These are phyloP conservation scores for Canis aureus DNA, from an alignment of 2,113 vertebrate species.

Conservation along the genomic window DNA sequence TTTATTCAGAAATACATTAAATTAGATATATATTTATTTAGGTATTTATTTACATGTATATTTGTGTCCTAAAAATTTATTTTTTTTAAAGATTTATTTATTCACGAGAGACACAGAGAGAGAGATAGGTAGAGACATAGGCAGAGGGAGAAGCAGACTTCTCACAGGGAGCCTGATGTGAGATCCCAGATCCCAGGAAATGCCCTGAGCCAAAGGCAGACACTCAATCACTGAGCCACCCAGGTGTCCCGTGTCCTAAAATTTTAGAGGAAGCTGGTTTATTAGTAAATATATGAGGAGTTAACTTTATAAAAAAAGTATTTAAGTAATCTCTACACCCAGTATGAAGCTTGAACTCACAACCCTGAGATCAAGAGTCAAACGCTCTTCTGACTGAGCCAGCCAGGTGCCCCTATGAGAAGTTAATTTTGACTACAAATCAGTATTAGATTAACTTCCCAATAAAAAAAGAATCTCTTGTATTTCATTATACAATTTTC, in stretches of 20 bases:
- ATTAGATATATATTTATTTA: neutral
- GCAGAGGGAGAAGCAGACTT: too few relatives aligned
- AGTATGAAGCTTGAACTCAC: neutral
- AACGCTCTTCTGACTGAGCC: neutral
- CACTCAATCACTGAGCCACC: too few relatives aligned
- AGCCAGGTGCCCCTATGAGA: neutral
- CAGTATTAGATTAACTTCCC: neutral
- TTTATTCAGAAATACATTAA: slow-evolving; percentile 16
- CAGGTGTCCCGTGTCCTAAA: neutral
- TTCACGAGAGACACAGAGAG: too few relatives aligned
- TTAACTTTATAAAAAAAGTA: neutral
- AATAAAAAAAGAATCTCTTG: neutral
- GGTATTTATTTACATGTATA: neutral
- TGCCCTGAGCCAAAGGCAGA: too few relatives aligned
- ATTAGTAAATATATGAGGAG: neutral
- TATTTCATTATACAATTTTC: slow-evolving; percentile 13
- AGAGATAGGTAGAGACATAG: too few relatives aligned
- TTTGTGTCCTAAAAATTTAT: neutral
- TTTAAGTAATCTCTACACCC: neutral
- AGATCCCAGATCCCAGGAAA: too few relatives aligned
- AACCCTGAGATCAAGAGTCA: neutral
- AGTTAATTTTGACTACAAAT: slow-evolving; percentile 30
- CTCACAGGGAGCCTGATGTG: too few relatives aligned
- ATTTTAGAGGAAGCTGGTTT: slow-evolving; percentile 52
- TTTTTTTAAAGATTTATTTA: too few relatives aligned